Percentiles rank a stretch among this genome's conserved stretches.
These are phyloP conservation scores for Ictidomys tridecemlineatus DNA, from an alignment of 2,113 vertebrate genomes.

Conservation along the genomic window DNA sequence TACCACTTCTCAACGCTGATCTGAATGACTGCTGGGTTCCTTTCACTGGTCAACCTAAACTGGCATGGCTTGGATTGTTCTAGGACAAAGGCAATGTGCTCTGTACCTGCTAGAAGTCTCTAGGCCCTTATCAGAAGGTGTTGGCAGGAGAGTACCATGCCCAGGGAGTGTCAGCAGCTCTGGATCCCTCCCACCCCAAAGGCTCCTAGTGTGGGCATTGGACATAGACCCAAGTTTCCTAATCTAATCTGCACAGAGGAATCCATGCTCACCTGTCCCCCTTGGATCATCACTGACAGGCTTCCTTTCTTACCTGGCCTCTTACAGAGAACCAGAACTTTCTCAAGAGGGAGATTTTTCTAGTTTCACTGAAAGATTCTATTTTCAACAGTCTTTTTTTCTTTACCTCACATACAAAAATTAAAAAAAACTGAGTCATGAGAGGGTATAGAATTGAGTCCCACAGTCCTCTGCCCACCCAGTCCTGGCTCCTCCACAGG, in stretches of 20 bases:
- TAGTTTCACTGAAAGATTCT: not conserved
- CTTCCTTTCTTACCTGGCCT: not conserved
- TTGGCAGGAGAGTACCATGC: not conserved
- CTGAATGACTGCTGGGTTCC: not conserved
- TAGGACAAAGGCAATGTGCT: not conserved
- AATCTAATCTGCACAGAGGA: not conserved
- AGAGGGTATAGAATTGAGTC: no score
- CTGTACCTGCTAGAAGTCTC: no score
- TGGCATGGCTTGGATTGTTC: not conserved
- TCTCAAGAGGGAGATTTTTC: not conserved
- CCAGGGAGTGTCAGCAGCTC: not conserved
- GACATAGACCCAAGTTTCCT: not conserved
- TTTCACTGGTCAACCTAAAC: no score
- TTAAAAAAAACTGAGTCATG: no score
- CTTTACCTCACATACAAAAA: not conserved
- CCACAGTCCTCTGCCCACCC: no score
- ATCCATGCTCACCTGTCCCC: not conserved
- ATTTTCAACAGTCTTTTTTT: not conserved
- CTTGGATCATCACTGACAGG: not conserved
- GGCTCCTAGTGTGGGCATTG: not conserved
- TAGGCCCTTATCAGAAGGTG: not conserved
- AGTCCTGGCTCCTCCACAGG: no score
- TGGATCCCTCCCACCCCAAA: not conserved
- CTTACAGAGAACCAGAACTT: no score
- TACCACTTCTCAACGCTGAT: not conserved